Evolutionary conservation across 2,113 vertebrate species (phyloP).

Genomic region (Trichomycterus rosablanca): DNA sequence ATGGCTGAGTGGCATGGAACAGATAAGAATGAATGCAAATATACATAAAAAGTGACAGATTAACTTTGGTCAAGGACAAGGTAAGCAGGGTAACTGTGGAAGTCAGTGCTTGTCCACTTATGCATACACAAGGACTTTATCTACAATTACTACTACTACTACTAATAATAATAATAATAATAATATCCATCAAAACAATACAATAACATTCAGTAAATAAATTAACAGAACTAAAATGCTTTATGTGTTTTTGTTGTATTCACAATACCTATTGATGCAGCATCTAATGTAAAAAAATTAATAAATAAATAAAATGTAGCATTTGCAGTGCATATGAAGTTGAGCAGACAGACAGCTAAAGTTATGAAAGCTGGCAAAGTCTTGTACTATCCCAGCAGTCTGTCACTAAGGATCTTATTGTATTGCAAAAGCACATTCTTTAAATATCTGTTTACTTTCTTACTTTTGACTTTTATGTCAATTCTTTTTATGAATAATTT

Average conservation of each 20-base stretch:
- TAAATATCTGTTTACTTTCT: constrained; percentile 19
- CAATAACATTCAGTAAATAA: no score
- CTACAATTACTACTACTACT: no score
- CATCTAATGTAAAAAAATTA: no score
- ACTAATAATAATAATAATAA: no score
- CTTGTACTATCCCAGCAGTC: constrained; percentile 19
- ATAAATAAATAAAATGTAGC: constrained; percentile 46
- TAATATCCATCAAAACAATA: no score
- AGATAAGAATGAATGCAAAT: constrained; percentile 76
- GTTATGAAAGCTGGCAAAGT: constrained; percentile 54
- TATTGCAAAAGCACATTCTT: constrained; percentile 17
- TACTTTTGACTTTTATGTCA: no score
- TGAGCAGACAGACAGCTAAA: constrained; percentile 59
- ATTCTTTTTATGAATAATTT: no score
- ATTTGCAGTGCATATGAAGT: no score
- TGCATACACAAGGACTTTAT: no score
- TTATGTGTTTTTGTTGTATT: no score
- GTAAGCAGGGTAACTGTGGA: constrained; percentile 50
- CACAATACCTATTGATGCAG: no score
- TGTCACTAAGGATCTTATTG: constrained; percentile 25
- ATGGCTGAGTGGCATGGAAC: constrained; percentile 61
- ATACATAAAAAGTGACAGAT: constrained; percentile 70
- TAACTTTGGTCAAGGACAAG: constrained; percentile 73
- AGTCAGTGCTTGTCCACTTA: constrained; percentile 35
- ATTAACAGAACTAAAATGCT: no score